Conservation (phyloP, 2,797 vertebrate genomes). For the Rousettus madagascariensis region DNA sequence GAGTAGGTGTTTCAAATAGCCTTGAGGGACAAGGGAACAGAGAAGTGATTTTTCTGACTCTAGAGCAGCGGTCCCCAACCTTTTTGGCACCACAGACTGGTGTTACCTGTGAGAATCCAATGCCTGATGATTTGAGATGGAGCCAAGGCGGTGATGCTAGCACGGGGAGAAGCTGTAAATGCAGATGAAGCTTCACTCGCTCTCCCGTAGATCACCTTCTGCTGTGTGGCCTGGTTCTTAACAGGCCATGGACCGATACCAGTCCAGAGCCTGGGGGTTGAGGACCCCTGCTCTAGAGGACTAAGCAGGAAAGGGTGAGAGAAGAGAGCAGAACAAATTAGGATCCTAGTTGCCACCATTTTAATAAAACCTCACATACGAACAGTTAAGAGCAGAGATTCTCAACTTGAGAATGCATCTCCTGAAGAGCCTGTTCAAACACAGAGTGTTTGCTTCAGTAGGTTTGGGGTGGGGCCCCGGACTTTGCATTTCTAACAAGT, state of each 20-base stretch:
- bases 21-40: neutral
- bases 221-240: too few species aligned
- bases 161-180: too few species aligned
- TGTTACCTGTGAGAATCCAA: too few species aligned
- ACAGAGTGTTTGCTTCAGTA: neutral
- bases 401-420: neutral
- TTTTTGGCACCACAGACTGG: too few species aligned
- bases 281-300: neutral
- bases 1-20: neutral
- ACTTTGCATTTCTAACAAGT: neutral
- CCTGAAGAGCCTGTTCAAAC: neutral
- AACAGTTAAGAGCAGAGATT: neutral
- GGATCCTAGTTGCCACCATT: neutral
- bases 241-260: too few species aligned
- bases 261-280: too few species aligned
- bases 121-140: too few species aligned
- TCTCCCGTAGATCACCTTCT: too few species aligned
- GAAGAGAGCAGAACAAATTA: neutral
- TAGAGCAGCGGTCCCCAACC: neutral
- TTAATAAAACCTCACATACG: constrained; percentile 22
- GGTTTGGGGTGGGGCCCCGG: neutral
- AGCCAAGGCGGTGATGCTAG: too few species aligned
- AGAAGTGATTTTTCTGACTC: neutral
- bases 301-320: neutral
- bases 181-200: too few species aligned